Evolutionary conservation across 2,888 invertebrate species (phyloP), one percentile per base, ranked within the genome.

Genomic region (Pristionchus japonicus): DNA sequence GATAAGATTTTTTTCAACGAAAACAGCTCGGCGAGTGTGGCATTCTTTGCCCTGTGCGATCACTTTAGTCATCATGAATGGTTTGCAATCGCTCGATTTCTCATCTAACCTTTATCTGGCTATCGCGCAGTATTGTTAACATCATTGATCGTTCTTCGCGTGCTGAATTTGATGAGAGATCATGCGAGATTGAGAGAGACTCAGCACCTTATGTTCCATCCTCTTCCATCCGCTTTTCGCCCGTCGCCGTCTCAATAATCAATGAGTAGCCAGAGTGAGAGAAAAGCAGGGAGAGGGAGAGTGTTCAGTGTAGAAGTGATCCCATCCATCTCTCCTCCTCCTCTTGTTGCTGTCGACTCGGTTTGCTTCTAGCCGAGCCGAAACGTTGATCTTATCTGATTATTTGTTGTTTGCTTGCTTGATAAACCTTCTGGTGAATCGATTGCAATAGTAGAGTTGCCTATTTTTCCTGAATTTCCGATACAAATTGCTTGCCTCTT

Each of bases 141-240:
- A n/a, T n/a, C n/a, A n/a, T n/a, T n/a, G n/a, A n/a, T n/a, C n/a
- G n/a, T n/a, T n/a, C n/a, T n/a, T n/a, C n/a, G n/a, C n/a, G n/a
- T n/a, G n/a, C n/a, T n/a, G n/a, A n/a, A n/a, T n/a, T n/a, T n/a
- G n/a, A n/a, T n/a, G n/a, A n/a, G n/a, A n/a, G n/a, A n/a, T n/a
- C n/a, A n/a, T n/a, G n/a, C n/a, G n/a, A n/a, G n/a, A n/a, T n/a
- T n/a, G n/a, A n/a, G n/a, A n/a, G n/a, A n/a, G n/a, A n/a, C n/a
- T n/a, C n/a, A n/a, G 13, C 27, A 47, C 77, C 77, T 77, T 77
- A 47, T 77, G 77, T 77, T 77, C 77, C 77, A 77, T 77, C 77
- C 11, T 7, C 40, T 31, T n/a, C n/a, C n/a, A n/a, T n/a, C n/a
- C n/a, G n/a, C n/a, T n/a, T n/a, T n/a, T n/a, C n/a, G n/a, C n/a